Evolutionary conservation across 1,140 invertebrate species (phyloP).

Genomic region (Pollicipes pollicipes): DNA sequence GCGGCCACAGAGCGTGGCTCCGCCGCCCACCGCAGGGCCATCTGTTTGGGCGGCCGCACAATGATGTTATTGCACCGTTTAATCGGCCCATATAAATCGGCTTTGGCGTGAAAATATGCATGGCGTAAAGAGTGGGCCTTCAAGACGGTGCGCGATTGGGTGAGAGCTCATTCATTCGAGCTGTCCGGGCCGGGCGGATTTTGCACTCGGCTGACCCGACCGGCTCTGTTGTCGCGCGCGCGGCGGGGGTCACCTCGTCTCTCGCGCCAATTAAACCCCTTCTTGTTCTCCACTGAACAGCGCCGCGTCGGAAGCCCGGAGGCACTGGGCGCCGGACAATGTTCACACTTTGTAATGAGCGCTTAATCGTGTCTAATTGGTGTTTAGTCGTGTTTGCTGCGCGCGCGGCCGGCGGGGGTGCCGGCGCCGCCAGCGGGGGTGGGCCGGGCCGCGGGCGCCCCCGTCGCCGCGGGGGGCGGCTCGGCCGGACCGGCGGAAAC

Average conservation of each 20-base stretch:
- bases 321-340: neutral
- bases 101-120: neutral
- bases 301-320: neutral
- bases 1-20: neutral
- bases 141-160: neutral
- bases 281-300: neutral
- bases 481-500: too few relatives aligned
- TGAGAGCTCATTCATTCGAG: neutral
- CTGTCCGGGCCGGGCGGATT: neutral
- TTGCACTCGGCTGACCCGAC: neutral
- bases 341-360: neutral
- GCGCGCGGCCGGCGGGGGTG: too few relatives aligned
- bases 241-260: too few relatives aligned
- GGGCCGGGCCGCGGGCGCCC: too few relatives aligned
- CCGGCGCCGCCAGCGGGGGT: neutral
- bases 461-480: too few relatives aligned
- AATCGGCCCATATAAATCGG: neutral
- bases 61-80: neutral
- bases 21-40: neutral
- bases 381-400: neutral
- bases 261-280: neutral
- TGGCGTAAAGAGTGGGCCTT: neutral
- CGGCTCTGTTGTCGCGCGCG: too few relatives aligned
- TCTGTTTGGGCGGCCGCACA: neutral
- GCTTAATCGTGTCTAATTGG: conserved; percentile 1